A percentile compares a stretch with the other conserved stretches of the same genome.
Evolutionary conservation across 2,797 vertebrate species (phyloP).

Genomic region (Scyliorhinus canicula): DNA sequence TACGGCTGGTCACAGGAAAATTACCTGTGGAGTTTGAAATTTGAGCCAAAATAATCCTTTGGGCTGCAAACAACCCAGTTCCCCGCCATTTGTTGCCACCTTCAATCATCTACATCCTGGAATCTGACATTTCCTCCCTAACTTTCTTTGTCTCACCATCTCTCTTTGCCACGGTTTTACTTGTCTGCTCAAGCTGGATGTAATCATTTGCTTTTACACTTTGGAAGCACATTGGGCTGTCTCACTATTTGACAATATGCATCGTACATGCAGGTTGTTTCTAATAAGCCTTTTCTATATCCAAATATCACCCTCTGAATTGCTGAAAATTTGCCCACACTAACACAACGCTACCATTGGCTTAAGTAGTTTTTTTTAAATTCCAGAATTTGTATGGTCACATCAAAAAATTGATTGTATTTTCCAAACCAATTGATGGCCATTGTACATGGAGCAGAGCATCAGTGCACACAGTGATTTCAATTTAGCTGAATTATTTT

Average conservation of each 20-base stretch:
- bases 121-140: not conserved
- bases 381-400: not conserved
- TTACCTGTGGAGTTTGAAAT: not conserved
- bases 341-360: not conserved
- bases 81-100: not conserved
- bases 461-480: not conserved
- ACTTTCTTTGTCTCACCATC: not conserved
- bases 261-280: not conserved
- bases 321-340: not conserved
- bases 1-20: not conserved
- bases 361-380: not conserved
- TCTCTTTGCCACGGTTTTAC: not conserved
- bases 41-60: not conserved
- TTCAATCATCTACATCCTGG: not conserved
- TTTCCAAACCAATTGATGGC: not conserved
- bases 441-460: not conserved
- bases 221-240: not conserved
- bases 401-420: not conserved
- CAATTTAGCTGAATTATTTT: not conserved
- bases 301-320: not conserved
- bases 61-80: not conserved
- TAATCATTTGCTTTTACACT: not conserved
- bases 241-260: not conserved
- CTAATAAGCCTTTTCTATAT: not conserved
- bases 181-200: not conserved